phyloP scores from a whole-genome alignment of 2,113 vertebrate genomes.

The Romanogobio albipinnatus region DNA sequence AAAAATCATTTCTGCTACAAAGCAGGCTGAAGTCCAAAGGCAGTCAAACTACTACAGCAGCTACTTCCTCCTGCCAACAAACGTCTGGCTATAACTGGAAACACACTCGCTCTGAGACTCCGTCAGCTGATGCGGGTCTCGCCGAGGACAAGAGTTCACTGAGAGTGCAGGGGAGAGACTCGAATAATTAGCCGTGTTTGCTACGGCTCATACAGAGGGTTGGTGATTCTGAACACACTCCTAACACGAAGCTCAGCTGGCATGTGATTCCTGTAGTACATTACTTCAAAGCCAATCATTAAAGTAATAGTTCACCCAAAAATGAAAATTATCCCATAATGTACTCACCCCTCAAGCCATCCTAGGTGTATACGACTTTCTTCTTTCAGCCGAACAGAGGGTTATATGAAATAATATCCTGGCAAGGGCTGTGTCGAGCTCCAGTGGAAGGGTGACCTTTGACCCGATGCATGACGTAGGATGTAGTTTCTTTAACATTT shows the following conservation, averaged over 20 bases:
- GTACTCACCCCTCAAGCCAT: too few relatives aligned
- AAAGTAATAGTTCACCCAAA: too few relatives aligned
- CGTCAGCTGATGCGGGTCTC: slow-evolving; percentile 24
- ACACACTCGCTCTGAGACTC: slow-evolving; percentile 15
- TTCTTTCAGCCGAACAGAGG: too few relatives aligned
- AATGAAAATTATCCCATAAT: too few relatives aligned
- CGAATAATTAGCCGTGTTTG: background rate
- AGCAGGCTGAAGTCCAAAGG: background rate
- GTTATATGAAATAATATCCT: too few relatives aligned
- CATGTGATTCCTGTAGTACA: background rate
- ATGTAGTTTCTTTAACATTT: too few relatives aligned
- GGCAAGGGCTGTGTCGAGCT: too few relatives aligned
- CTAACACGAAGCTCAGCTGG: background rate
- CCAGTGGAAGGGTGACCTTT: too few relatives aligned
- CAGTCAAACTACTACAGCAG: slow-evolving; percentile 17
- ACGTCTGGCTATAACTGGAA: slow-evolving; percentile 27
- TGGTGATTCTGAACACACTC: background rate
- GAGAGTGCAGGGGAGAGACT: slow-evolving; percentile 4
- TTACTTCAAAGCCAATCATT: background rate
- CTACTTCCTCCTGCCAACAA: background rate
- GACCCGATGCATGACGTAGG: too few relatives aligned
- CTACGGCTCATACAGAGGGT: background rate
- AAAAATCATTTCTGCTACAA: background rate
- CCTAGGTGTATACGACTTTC: too few relatives aligned
- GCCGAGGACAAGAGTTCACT: slow-evolving; percentile 34